Conservation (phyloP, 2,888 invertebrate species). For the Chymomyza fuscimana region DNA sequence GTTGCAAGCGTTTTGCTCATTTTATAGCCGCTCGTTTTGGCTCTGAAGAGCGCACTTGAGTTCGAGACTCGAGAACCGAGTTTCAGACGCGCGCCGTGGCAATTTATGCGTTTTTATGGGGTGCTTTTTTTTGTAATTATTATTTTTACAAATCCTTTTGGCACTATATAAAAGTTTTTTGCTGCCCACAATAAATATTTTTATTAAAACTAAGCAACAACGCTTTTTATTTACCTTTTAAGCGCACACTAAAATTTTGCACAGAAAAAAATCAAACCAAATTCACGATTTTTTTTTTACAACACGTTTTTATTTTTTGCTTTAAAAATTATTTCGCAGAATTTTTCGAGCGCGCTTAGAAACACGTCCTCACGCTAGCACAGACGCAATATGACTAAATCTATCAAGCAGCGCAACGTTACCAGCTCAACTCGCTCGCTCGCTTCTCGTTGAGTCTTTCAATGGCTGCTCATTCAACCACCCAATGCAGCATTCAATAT, state of each 20-base stretch:
- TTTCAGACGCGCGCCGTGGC: conserved; percentile 1
- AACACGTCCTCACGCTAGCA: conserved; percentile 37
- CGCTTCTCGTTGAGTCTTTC: conserved; percentile 7
- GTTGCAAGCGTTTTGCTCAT: conserved; percentile 60
- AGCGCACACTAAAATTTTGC: no score
- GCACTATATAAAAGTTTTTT: conserved; percentile 23
- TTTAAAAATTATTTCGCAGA: conserved; percentile 13
- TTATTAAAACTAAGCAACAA: not conserved
- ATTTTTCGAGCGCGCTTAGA: conserved; percentile 17
- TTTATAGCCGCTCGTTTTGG: conserved; percentile 61
- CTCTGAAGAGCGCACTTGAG: conserved; percentile 39
- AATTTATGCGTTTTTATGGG: conserved; percentile 49
- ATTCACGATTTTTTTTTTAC: not conserved
- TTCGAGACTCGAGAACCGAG: not conserved
- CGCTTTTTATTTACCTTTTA: not conserved
- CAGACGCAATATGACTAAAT: conserved; percentile 62
- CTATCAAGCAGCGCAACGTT: conserved; percentile 44
- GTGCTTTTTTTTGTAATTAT: conserved; percentile 25
- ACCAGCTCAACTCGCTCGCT: conserved; percentile 41
- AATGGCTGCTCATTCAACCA: conserved; percentile 7
- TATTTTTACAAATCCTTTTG: conserved; percentile 22
- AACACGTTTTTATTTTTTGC: not conserved
- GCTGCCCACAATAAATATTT: not conserved
- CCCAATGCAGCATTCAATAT: conserved; percentile 7
- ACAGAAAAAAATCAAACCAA: not conserved